Conservation (phyloP, 2,113 vertebrate genomes). For the Tragelaphus strepsiceros region DNA sequence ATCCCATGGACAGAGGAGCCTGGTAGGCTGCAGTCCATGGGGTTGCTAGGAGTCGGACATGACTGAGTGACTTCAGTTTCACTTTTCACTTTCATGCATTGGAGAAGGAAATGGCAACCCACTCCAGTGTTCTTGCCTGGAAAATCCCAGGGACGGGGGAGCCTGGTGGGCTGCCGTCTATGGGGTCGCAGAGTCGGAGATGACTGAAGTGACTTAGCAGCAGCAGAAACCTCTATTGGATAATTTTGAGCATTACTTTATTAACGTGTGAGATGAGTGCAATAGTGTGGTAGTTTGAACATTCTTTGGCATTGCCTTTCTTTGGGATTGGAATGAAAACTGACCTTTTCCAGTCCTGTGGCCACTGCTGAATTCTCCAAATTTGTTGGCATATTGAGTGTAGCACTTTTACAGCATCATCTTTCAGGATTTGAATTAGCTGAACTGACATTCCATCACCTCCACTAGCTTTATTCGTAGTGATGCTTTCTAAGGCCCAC, state of each 20-base stretch:
- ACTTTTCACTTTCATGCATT: too few relatives aligned
- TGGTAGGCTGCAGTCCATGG: too few relatives aligned
- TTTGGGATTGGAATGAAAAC: neutral
- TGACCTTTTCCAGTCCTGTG: neutral
- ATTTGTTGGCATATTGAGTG: neutral
- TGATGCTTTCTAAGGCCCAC: neutral
- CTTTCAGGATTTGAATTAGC: neutral
- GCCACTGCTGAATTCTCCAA: neutral
- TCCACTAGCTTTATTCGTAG: neutral
- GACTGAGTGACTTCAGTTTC: too few relatives aligned
- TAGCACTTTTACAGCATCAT: neutral
- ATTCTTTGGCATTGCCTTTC: neutral
- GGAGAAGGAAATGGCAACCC: too few relatives aligned
- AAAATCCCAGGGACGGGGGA: too few relatives aligned
- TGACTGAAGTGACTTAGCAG: too few relatives aligned
- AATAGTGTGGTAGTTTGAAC: neutral
- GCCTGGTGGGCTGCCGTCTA: too few relatives aligned
- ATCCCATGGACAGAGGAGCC: too few relatives aligned
- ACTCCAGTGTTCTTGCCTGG: too few relatives aligned
- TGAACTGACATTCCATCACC: neutral
- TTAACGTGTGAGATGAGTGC: neutral
- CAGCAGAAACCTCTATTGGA: neutral
- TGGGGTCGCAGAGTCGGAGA: too few relatives aligned
- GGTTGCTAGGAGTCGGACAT: too few relatives aligned
- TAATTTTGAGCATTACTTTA: neutral